Evolutionary conservation across 2,113 vertebrate genomes (phyloP), one percentile per base, ranked within the genome.

Genomic region (Alouatta palliata): DNA sequence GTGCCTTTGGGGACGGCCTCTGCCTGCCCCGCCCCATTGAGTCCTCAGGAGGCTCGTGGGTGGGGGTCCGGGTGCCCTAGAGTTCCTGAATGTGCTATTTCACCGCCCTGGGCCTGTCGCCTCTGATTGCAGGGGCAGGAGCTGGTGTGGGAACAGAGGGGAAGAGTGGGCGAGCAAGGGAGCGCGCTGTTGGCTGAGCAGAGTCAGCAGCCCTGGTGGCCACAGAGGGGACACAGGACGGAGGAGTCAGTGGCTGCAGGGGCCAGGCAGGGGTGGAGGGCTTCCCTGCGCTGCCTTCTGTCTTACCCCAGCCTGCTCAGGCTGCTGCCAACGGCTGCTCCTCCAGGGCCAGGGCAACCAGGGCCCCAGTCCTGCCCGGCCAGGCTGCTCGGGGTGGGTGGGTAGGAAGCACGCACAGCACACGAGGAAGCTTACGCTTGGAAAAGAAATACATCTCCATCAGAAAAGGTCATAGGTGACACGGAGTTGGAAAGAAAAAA

Each of bases 371-470:
- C 37, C 83, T 2, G 43, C 43, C 43, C 0, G 0, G 10, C n/a
- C 77, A 32, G 70, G 87, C 52, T 12, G 82, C 58, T 5, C 25
- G 14, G 75, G 91, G 91, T 83, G 79, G 97, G 97, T 97, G 94
- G 96, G 96, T 96, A 56, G 89, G 76, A 88, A 91, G 95, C 93
- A 10, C 89, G 0, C 93, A 90, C 76, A 80, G 94, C 95, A 92
- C 94, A 68, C 4, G 3, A 73, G 86, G 90, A 95, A 95, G 91
- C 92, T 84, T 76, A 87, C 3, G 0, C 64, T 75, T 49, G 77
- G 80, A 25, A 87, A 89, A 90, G 77, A 82, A 94, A 58, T 17
- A 19, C 77, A 90, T 90, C 76, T 95, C 96, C 82, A n/a, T 68
- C 86, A 52, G 79, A 54, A 92, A 96, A 94, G 68, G 37, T 58